phyloP scores from a whole-genome alignment of 2,888 invertebrate species.

The Lycophotia porphyrea region DNA sequence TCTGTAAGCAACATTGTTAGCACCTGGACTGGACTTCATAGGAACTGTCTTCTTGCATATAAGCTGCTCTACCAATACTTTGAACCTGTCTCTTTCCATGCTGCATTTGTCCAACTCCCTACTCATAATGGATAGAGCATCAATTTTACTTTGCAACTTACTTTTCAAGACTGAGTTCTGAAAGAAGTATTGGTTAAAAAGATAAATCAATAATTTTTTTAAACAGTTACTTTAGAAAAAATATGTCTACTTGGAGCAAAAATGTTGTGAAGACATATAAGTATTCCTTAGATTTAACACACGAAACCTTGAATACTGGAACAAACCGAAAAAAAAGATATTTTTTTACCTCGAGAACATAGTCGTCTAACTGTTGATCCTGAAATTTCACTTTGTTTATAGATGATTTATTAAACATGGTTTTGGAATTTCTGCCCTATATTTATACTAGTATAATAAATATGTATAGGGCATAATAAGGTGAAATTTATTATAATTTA shows the following conservation, averaged over 20 bases:
- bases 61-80: conserved; percentile 94
- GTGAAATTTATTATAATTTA: conserved; percentile 6
- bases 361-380: conserved; percentile 86
- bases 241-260: neutral
- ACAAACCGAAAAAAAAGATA: neutral
- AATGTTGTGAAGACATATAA: neutral
- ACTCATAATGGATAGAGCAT: conserved; percentile 94
- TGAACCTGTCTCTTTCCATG: conserved; percentile 95
- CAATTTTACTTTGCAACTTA: conserved; percentile 95
- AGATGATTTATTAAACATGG: conserved; percentile 77
- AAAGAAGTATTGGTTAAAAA: conserved; percentile 39
- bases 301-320: neutral
- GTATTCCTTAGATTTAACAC: neutral
- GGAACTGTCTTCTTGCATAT: conserved; percentile 85
- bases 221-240: neutral
- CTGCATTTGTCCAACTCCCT: conserved; percentile 94
- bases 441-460: neutral
- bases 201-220: neutral
- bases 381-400: conserved; percentile 84
- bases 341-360: conserved; percentile 83
- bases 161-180: conserved; percentile 92
- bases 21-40: conserved; percentile 69
- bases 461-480: neutral
- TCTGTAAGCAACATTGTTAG: conserved; percentile 73
- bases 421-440: conserved; percentile 25